phyloP scores from a whole-genome alignment of 1,140 invertebrate genomes.

The Drosophila seguyi region DNA sequence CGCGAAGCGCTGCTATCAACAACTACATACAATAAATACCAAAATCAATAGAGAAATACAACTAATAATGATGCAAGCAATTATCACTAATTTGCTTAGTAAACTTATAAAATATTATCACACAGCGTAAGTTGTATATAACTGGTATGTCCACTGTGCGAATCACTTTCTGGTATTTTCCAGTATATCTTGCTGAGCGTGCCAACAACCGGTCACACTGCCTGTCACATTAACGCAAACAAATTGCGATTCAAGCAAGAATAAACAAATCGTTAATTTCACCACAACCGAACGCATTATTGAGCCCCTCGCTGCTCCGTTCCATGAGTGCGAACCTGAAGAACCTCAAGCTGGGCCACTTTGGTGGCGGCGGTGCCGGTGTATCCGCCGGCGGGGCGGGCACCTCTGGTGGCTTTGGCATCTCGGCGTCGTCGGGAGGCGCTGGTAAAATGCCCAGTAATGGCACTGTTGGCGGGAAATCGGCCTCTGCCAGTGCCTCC shows the following conservation, averaged over 20 bases:
- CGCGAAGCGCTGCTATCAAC: background rate
- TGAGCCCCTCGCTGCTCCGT: constrained; percentile 2
- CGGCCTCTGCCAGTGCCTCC: background rate
- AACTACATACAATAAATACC: background rate
- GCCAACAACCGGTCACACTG: constrained; percentile 7
- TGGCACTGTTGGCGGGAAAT: constrained; percentile 35
- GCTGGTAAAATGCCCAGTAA: constrained; percentile 64
- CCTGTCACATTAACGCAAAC: constrained; percentile 6
- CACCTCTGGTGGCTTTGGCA: constrained; percentile 41
- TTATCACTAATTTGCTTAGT: too few relatives aligned
- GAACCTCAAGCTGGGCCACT: constrained; percentile 66
- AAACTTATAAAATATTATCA: too few relatives aligned
- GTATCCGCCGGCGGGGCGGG: constrained; percentile 3
- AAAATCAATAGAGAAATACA: background rate
- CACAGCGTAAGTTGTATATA: too few relatives aligned
- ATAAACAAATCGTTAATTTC: constrained; percentile 10
- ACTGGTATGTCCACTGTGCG: background rate
- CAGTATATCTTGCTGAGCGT: too few relatives aligned
- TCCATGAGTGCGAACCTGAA: constrained; percentile 69
- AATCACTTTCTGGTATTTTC: background rate
- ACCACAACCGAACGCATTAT: constrained; percentile 7
- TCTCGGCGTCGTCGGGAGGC: constrained; percentile 38
- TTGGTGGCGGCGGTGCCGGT: constrained; percentile 44
- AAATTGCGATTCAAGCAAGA: constrained; percentile 39
- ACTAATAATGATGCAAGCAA: background rate